Conservation (phyloP, 2,797 vertebrate genomes). For the Chloroceryle amazona region DNA sequence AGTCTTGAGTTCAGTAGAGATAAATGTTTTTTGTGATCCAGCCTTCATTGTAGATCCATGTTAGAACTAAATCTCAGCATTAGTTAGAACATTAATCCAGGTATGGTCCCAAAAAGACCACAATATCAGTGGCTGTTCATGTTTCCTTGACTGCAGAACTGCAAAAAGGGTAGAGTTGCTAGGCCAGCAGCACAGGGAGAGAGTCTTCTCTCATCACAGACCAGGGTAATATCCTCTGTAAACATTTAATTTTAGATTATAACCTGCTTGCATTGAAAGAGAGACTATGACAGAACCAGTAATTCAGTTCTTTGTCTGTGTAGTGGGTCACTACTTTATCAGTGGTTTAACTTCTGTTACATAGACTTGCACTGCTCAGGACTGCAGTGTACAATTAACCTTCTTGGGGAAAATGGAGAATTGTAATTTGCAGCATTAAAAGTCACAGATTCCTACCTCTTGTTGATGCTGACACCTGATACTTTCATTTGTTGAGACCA, state of each 20-base stretch:
- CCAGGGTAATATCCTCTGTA: conserved; percentile 17
- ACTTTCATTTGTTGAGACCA: neutral
- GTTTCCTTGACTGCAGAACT: conserved; percentile 19
- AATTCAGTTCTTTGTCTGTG: neutral
- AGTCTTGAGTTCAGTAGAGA: neutral
- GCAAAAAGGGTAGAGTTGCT: neutral
- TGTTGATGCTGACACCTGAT: neutral
- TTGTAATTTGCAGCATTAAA: neutral
- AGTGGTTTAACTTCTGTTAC: neutral
- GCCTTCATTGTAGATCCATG: neutral
- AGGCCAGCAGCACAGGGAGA: neutral
- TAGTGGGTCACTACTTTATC: neutral
- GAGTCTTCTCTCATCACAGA: neutral
- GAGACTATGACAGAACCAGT: neutral
- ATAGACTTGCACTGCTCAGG: neutral
- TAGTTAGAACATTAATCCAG: neutral
- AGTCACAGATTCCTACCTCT: neutral
- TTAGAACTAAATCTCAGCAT: neutral
- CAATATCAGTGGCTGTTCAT: neutral
- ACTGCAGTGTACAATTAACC: neutral
- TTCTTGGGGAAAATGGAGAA: neutral
- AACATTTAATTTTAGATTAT: conserved; percentile 39
- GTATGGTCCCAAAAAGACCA: neutral
- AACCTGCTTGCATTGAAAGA: neutral
- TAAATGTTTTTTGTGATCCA: neutral